A percentile compares a stretch with the other conserved stretches of the same genome.
phyloP scores from a whole-genome alignment of 1,140 invertebrate species.

The Zophobas atratus region DNA sequence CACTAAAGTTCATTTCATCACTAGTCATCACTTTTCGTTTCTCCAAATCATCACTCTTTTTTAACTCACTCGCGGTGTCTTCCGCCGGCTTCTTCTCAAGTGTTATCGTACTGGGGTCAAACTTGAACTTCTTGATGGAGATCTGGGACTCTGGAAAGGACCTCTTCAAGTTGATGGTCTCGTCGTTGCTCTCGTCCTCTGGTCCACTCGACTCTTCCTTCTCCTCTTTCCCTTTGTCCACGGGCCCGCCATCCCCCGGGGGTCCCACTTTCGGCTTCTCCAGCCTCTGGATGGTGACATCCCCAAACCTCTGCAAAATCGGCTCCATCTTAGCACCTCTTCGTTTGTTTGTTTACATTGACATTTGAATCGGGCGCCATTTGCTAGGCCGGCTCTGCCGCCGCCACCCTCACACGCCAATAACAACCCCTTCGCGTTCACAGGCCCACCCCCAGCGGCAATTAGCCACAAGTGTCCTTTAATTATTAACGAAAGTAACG shows the following conservation, averaged over 20 bases:
- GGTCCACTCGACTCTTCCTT: slow-evolving; percentile 51
- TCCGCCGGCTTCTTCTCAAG: slow-evolving; percentile 40
- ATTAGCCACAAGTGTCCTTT: not conserved
- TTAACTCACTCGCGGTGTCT: slow-evolving; percentile 3
- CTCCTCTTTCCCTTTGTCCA: slow-evolving; percentile 56
- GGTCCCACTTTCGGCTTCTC: slow-evolving; percentile 62
- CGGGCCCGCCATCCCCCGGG: slow-evolving; percentile 51
- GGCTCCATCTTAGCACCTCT: slow-evolving; percentile 61
- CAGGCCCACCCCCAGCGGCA: slow-evolving; percentile 1
- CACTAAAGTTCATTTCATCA: slow-evolving; percentile 59
- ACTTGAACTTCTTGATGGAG: slow-evolving; percentile 59
- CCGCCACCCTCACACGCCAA: not conserved
- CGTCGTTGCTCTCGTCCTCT: slow-evolving; percentile 58
- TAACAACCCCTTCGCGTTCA: not conserved
- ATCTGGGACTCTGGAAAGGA: slow-evolving; percentile 54
- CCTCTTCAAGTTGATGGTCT: slow-evolving; percentile 54
- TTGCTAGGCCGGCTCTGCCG: not conserved
- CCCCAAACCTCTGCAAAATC: slow-evolving; percentile 64
- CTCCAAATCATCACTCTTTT: slow-evolving; percentile 47
- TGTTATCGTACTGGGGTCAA: slow-evolving; percentile 36
- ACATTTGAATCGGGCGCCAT: slow-evolving; percentile 51
- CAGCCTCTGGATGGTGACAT: slow-evolving; percentile 66
- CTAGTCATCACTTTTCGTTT: slow-evolving; percentile 9
- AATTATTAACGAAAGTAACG: slow-evolving; percentile 21
- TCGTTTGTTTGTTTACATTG: slow-evolving; percentile 52